Evolutionary conservation across 2,113 vertebrate species (phyloP).

Genomic region (Pterophyllum scalare): DNA sequence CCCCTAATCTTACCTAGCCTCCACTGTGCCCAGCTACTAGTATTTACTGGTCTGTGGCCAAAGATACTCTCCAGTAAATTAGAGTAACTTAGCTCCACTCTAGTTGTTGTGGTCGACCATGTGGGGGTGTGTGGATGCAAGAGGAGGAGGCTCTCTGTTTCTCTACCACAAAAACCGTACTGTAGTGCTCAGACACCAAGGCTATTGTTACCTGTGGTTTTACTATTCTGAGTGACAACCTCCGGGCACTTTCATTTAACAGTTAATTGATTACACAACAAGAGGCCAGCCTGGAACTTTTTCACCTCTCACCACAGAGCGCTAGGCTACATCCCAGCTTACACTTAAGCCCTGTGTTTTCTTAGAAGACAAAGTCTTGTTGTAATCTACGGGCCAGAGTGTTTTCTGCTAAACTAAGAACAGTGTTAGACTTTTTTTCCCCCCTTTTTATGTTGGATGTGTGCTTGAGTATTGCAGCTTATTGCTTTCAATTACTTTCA

Average conservation of each 20-base stretch:
- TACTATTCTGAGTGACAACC: not conserved
- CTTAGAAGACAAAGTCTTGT: slow-evolving; percentile 2
- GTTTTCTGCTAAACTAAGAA: not conserved
- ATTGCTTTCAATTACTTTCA: not conserved
- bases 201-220: not conserved
- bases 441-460: not conserved
- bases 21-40: not conserved
- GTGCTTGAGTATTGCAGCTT: not conserved
- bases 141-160: not conserved
- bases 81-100: not conserved
- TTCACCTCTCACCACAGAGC: not conserved
- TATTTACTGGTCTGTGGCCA: not conserved
- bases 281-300: not conserved
- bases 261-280: slow-evolving; percentile 4
- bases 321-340: slow-evolving; percentile 39
- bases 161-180: not conserved
- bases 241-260: not conserved
- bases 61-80: not conserved
- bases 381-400: not conserved
- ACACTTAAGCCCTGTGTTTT: slow-evolving; percentile 47
- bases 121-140: not conserved
- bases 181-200: not conserved
- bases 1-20: rapidly evolving
- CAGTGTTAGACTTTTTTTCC: not conserved
- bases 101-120: not conserved